Evolutionary conservation across 2,113 vertebrate genomes (phyloP), one percentile per base, ranked within the genome.

Genomic region (Cyprinus carpio): DNA sequence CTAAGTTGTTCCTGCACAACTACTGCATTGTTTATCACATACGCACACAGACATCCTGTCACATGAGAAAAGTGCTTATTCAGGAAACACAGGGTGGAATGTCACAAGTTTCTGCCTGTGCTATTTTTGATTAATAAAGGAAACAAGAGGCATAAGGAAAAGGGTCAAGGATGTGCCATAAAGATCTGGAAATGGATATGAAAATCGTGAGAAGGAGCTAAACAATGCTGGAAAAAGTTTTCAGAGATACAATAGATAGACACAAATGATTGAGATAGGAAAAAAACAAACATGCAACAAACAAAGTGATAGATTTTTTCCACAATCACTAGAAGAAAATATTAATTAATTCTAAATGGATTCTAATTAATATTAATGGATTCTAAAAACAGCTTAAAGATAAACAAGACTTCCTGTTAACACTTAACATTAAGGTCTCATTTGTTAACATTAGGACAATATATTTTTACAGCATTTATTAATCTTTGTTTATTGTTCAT

Each of bases 31-130:
- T 34, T 77, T 75, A 20, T 12, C 37, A 15, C 15, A 25, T 8
- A 62, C 7, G 13, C 72, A 76, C 1, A 29, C 27, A 77, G 9
- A n/a, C 20, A 29, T 23, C 27, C n/a, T 34, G 27, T 82, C 80
- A 49, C 62, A 86, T 71, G 85, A 58, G 20, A 20, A 27, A 62
- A 40, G 18, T 76, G 31, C 67, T 77, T 49, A 77, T 20, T 86
- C 72, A 69, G 34, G 25, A 43, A 7, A 40, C 7, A 23, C 40
- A 31, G 31, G 46, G 18, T 8, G 4, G 9, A 67, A 29, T 9
- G 18, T 81, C 77, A 64, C 40, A 69, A 62, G 84, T 67, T 40
- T 27, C 16, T 62, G 25, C 51, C 65, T 31, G 10, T 20, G 69
- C 58, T 56, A 13, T 58, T 1, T 74, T 31, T 40, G 0, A n/a